Conservation (phyloP, 2,888 invertebrate species). For the Arge pagana region DNA sequence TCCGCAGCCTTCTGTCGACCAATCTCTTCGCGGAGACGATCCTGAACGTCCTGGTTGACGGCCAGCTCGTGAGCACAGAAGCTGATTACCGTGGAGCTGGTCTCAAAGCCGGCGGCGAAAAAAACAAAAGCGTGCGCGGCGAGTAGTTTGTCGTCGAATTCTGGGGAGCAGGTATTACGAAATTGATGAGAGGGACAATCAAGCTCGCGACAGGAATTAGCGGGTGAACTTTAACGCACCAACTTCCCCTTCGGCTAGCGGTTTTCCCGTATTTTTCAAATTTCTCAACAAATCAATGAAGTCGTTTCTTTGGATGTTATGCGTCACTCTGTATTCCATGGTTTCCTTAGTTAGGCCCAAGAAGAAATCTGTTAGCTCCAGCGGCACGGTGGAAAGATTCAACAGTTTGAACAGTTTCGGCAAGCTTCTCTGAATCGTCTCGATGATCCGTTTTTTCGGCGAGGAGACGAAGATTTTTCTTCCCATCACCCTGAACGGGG, state of each 20-base stretch:
- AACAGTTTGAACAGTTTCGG: slow-evolving; percentile 49
- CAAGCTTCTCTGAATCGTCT: slow-evolving; percentile 33
- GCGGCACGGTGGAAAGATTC: slow-evolving; percentile 46
- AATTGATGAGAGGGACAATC: neutral
- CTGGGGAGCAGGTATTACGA: slow-evolving; percentile 22
- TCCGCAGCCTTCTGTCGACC: neutral
- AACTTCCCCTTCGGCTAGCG: neutral
- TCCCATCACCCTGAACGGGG: slow-evolving; percentile 42
- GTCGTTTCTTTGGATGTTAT: slow-evolving; percentile 59
- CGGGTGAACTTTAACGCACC: slow-evolving; percentile 1
- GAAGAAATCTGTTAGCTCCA: slow-evolving; percentile 57
- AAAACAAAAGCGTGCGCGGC: slow-evolving; percentile 52
- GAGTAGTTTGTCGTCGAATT: slow-evolving; percentile 39
- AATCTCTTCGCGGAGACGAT: slow-evolving; percentile 10
- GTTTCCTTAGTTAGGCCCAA: slow-evolving; percentile 58
- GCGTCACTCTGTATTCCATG: slow-evolving; percentile 57
- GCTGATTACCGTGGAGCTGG: slow-evolving; percentile 26
- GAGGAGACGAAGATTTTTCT: slow-evolving; percentile 34
- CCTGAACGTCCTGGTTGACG: slow-evolving; percentile 12
- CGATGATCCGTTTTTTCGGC: neutral
- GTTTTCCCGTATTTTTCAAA: slow-evolving; percentile 53
- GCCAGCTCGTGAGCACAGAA: slow-evolving; percentile 12
- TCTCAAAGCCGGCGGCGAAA: slow-evolving; percentile 54
- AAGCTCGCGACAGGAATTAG: neutral
- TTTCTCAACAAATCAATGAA: slow-evolving; percentile 62